phyloP scores from a whole-genome alignment of 2,888 invertebrate species.

The Cheilosia grossa region DNA sequence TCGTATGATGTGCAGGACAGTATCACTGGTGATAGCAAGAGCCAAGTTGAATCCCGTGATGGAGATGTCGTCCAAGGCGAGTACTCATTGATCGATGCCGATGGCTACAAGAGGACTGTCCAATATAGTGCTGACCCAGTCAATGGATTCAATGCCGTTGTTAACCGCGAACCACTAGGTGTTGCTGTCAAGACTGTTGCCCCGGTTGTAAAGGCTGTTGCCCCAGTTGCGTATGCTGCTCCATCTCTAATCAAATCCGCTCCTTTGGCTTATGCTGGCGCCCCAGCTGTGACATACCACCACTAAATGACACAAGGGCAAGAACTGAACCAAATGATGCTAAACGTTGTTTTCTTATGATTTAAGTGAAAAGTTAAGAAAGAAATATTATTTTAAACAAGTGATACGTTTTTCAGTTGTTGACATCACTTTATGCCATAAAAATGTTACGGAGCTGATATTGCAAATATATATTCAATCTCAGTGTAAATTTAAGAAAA shows the following conservation, averaged over 20 bases:
- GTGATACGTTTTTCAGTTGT: background rate
- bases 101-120: constrained; percentile 85
- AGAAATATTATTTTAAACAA: constrained; percentile 5
- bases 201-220: constrained; percentile 43
- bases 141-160: constrained; percentile 74
- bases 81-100: constrained; percentile 83
- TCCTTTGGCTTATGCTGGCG: constrained; percentile 48
- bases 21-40: constrained; percentile 82
- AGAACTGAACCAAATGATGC: constrained; percentile 57
- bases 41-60: constrained; percentile 85
- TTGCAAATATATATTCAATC: too few relatives aligned
- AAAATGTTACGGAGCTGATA: too few relatives aligned
- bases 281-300: constrained; percentile 44
- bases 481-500: too few relatives aligned
- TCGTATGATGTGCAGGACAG: constrained; percentile 82
- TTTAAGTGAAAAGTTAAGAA: constrained; percentile 46
- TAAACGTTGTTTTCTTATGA: constrained; percentile 38
- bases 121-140: constrained; percentile 83
- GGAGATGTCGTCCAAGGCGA: constrained; percentile 85
- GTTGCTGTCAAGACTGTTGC: constrained; percentile 70
- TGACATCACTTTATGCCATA: too few relatives aligned
- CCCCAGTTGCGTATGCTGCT: constrained; percentile 46
- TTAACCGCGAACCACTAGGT: constrained; percentile 74
- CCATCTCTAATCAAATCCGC: constrained; percentile 53
- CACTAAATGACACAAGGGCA: constrained; percentile 34